Evolutionary conservation across 2,888 invertebrate species (phyloP).

Genomic region (Nemurella pictetii): DNA sequence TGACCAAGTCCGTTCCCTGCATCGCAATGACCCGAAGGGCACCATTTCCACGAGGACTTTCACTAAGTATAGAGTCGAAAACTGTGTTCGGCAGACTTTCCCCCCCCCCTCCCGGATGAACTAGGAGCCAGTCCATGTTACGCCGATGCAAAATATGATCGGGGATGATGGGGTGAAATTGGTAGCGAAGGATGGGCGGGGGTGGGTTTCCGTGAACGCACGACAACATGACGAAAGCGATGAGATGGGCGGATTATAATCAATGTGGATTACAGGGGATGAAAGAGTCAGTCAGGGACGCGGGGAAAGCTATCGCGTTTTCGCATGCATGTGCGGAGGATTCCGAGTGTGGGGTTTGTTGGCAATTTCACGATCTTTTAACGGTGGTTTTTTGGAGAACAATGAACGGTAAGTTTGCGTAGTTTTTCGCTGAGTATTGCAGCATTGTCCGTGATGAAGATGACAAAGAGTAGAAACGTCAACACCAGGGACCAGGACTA

Average conservation of each 20-base stretch:
- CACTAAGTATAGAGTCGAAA: not conserved
- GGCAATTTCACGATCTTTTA: too few species aligned
- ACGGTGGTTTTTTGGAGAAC: too few species aligned
- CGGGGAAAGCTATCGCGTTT: not conserved
- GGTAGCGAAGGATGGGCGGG: too few species aligned
- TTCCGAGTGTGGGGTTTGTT: too few species aligned
- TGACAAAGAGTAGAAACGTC: too few species aligned
- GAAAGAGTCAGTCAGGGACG: too few species aligned
- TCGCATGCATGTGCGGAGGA: not conserved
- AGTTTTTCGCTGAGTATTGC: too few species aligned
- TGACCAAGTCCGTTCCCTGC: not conserved
- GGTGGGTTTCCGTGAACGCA: not conserved
- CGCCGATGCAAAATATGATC: not conserved
- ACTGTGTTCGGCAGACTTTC: not conserved
- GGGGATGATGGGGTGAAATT: not conserved
- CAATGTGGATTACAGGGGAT: not conserved
- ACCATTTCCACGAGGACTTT: not conserved
- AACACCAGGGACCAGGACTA: too few species aligned
- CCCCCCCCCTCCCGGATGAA: not conserved
- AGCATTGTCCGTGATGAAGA: too few species aligned
- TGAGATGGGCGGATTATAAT: not conserved
- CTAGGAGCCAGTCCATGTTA: not conserved
- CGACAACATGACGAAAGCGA: not conserved
- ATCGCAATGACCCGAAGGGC: not conserved
- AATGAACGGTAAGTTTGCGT: too few species aligned